These are phyloP conservation scores for Aspidiotus rigidus DNA, from an alignment of 2,888 invertebrate genomes.

Conservation along the genomic window DNA sequence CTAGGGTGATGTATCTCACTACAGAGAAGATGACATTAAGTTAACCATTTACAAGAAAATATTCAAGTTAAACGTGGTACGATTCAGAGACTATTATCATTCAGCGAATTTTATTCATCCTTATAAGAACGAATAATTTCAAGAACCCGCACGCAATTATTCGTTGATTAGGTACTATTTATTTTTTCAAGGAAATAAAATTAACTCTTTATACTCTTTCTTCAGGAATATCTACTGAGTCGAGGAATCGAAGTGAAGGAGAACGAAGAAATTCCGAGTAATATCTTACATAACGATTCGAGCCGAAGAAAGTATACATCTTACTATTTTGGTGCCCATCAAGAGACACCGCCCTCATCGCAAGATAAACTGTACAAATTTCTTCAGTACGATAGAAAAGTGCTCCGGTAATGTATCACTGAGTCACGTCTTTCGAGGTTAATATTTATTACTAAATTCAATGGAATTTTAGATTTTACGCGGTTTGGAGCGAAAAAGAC, in stretches of 20 bases:
- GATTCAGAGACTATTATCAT: too few relatives aligned
- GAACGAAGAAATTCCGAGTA: conserved; percentile 59
- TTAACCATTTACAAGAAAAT: too few relatives aligned
- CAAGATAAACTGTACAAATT: conserved; percentile 57
- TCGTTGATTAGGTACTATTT: too few relatives aligned
- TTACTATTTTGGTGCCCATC: conserved; percentile 7
- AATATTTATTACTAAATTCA: not conserved
- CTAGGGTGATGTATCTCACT: too few relatives aligned
- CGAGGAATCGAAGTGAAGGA: conserved; percentile 69
- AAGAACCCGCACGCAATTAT: too few relatives aligned
- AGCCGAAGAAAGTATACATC: conserved; percentile 3
- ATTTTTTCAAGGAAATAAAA: too few relatives aligned
- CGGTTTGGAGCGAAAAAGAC: conserved; percentile 58
- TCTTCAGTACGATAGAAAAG: conserved; percentile 68
- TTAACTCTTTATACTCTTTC: conserved; percentile 13
- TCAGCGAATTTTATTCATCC: too few relatives aligned
- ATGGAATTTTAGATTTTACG: conserved; percentile 50
- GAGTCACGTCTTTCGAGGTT: not conserved
- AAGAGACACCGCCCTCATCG: conserved; percentile 32
- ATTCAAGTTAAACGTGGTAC: too few relatives aligned
- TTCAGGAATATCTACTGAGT: conserved; percentile 67
- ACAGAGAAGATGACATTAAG: too few relatives aligned
- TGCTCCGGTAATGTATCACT: conserved; percentile 51
- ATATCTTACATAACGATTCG: conserved; percentile 51
- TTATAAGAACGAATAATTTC: too few relatives aligned